These are phyloP conservation scores for Callithrix jacchus DNA, from an alignment of 2,113 vertebrate genomes.

Conservation along the genomic window DNA sequence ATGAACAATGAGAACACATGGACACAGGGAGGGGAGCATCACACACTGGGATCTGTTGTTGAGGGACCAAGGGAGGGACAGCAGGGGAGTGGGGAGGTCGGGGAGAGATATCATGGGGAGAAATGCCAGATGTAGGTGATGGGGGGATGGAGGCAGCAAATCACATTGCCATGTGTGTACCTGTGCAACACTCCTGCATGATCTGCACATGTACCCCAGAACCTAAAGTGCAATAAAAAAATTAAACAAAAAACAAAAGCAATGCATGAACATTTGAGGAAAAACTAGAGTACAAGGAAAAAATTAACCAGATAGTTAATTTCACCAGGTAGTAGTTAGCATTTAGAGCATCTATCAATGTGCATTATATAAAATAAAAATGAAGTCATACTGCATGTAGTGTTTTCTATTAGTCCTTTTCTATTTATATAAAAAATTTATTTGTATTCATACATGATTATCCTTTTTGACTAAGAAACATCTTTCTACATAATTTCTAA, in stretches of 20 bases:
- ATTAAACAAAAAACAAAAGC: neutral
- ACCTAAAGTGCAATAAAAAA: no score
- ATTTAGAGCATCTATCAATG: neutral
- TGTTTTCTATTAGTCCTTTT: neutral
- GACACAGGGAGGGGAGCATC: no score
- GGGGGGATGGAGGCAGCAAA: no score
- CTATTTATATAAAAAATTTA: neutral
- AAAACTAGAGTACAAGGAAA: slow-evolving; percentile 19
- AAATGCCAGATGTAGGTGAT: no score
- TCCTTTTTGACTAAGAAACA: neutral
- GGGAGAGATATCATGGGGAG: no score
- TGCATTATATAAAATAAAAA: slow-evolving; percentile 17
- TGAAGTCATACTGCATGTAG: neutral
- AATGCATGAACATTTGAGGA: neutral
- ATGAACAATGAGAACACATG: no score
- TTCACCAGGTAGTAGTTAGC: neutral
- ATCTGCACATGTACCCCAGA: no score
- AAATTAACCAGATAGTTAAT: slow-evolving; percentile 1
- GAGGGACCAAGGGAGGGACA: no score
- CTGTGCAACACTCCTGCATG: no score
- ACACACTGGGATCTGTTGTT: no score
- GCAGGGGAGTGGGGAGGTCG: no score
- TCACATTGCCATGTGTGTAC: no score
- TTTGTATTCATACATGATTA: neutral
- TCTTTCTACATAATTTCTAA: slow-evolving; percentile 38